A percentile compares a stretch with the other conserved stretches of the same genome.
Evolutionary conservation across 2,797 vertebrate species (phyloP).

Genomic region (Enteromius paludinosus): DNA sequence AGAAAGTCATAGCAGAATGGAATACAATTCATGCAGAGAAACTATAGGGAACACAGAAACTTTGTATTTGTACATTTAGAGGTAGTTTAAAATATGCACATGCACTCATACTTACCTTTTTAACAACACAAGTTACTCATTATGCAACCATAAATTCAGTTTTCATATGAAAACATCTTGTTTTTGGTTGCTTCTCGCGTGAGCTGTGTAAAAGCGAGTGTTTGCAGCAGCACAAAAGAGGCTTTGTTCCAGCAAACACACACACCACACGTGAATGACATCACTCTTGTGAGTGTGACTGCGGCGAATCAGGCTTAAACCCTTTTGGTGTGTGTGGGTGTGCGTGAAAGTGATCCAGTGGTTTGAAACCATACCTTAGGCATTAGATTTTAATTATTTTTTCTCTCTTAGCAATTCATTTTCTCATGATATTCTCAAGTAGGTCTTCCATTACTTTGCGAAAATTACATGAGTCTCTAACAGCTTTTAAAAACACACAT

Average conservation of each 20-base stretch:
- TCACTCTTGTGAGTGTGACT: constrained; percentile 64
- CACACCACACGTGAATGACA: constrained; percentile 76
- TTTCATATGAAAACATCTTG: constrained; percentile 4
- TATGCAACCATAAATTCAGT: neutral
- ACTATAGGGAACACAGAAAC: neutral
- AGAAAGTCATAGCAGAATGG: neutral
- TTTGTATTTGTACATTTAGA: neutral
- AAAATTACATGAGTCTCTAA: neutral
- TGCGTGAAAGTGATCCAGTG: constrained; percentile 44
- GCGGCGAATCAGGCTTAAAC: constrained; percentile 61
- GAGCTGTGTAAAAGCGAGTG: constrained; percentile 61
- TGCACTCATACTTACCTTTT: constrained; percentile 2
- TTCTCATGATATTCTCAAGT: neutral
- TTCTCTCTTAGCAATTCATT: constrained; percentile 28
- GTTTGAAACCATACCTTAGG: constrained; percentile 53
- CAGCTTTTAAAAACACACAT: neutral
- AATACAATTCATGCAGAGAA: neutral
- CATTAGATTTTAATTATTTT: constrained; percentile 46
- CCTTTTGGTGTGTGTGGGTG: constrained; percentile 44
- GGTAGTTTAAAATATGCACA: neutral
- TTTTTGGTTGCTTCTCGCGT: constrained; percentile 55
- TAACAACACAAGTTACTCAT: constrained; percentile 26
- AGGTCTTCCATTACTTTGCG: constrained; percentile 1
- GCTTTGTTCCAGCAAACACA: constrained; percentile 67
- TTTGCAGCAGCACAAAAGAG: constrained; percentile 71